These are phyloP conservation scores for Chionodraco myersi DNA, from an alignment of 2,113 vertebrate species.

Conservation along the genomic window DNA sequence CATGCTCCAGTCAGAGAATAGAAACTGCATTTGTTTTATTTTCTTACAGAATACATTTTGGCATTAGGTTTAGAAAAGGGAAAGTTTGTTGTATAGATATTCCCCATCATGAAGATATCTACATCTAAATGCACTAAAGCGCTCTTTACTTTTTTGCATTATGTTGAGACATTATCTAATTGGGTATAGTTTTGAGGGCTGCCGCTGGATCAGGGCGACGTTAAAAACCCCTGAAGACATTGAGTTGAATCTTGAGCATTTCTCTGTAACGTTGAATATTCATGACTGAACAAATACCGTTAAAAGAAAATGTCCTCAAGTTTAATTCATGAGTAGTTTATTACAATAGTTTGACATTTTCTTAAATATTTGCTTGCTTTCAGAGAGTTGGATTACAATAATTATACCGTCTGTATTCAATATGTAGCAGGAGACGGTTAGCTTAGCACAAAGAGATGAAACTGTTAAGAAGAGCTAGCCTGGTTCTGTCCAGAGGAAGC, in stretches of 20 bases:
- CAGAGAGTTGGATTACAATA: neutral
- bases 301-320: neutral
- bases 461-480: neutral
- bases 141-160: constrained; percentile 37
- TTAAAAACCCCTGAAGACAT: constrained; percentile 28
- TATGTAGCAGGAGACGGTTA: neutral
- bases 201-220: constrained; percentile 16
- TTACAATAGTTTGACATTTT: neutral
- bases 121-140: constrained; percentile 72
- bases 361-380: neutral
- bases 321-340: neutral
- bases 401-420: neutral
- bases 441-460: constrained; percentile 5
- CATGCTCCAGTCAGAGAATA: constrained; percentile 25
- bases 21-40: too few relatives aligned
- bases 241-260: neutral
- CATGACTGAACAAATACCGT: neutral
- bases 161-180: constrained; percentile 19
- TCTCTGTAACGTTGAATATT: neutral
- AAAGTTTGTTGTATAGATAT: constrained; percentile 49
- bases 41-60: constrained; percentile 16
- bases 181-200: constrained; percentile 31
- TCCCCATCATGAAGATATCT: constrained; percentile 36
- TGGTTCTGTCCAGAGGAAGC: neutral
- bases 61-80: constrained; percentile 79